Conservation (phyloP, 2,888 invertebrate genomes). For the Tribolium freemani region DNA sequence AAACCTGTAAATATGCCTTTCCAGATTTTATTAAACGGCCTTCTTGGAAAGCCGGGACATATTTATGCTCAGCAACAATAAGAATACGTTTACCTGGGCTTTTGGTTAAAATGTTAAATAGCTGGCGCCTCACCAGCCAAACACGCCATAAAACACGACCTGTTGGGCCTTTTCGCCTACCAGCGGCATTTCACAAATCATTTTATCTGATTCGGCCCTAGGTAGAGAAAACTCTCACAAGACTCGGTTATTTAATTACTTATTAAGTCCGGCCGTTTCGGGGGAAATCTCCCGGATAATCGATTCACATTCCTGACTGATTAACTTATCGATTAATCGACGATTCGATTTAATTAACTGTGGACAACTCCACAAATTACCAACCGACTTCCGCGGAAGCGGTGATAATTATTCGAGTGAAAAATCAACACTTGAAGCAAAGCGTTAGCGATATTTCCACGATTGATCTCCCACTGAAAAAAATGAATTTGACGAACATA, state of each 20-base stretch:
- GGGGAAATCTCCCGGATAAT: constrained; percentile 17
- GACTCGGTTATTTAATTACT: constrained; percentile 26
- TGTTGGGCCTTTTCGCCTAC: constrained; percentile 29
- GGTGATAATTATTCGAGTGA: background rate
- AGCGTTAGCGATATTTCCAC: background rate
- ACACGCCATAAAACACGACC: constrained; percentile 49
- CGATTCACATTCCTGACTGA: constrained; percentile 30
- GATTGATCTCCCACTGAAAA: background rate
- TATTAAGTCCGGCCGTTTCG: constrained; percentile 7
- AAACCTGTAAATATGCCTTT: constrained; percentile 35
- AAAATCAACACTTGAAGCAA: background rate
- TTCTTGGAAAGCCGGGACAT: constrained; percentile 20
- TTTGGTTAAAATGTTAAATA: constrained; percentile 48
- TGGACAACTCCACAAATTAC: constrained; percentile 1
- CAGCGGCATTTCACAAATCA: constrained; percentile 46
- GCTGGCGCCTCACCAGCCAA: constrained; percentile 49
- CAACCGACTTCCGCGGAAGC: background rate
- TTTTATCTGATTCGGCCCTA: constrained; percentile 41
- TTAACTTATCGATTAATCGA: constrained; percentile 30
- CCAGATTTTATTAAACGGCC: constrained; percentile 29
- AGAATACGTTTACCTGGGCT: constrained; percentile 45
- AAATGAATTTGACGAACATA: background rate
- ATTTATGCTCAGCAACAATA: constrained; percentile 38
- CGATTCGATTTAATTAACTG: constrained; percentile 22
- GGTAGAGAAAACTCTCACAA: constrained; percentile 2